A percentile compares a stretch with the other conserved stretches of the same genome.
These are phyloP conservation scores for Picathartes gymnocephalus DNA, from an alignment of 2,113 vertebrate genomes.

Conservation along the genomic window DNA sequence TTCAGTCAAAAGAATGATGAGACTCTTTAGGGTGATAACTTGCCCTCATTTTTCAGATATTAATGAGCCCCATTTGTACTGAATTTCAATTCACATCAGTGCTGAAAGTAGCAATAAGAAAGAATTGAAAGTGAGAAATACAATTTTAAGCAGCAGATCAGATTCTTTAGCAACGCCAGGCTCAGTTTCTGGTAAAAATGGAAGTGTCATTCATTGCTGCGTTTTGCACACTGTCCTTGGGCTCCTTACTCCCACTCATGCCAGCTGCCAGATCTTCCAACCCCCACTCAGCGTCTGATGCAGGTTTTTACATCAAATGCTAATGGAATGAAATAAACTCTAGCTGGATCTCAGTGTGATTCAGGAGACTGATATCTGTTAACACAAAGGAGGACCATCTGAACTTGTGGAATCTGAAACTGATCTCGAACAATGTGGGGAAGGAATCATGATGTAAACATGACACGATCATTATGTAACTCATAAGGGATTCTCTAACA, in stretches of 20 bases:
- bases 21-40: background rate
- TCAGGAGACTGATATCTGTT: background rate
- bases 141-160: background rate
- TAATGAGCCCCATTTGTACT: background rate
- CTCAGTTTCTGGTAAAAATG: constrained; percentile 44
- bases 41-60: background rate
- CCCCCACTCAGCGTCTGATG: background rate
- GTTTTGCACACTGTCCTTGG: constrained; percentile 48
- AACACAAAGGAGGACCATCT: background rate
- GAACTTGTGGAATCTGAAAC: background rate
- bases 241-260: constrained; percentile 55
- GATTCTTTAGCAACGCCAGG: background rate
- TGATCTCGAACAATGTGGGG: background rate
- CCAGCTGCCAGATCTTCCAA: constrained; percentile 41
- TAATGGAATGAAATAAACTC: background rate
- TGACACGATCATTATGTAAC: background rate
- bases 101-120: background rate
- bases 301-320: background rate
- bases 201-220: constrained; percentile 39
- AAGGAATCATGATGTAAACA: background rate
- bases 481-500: background rate
- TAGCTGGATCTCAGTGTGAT: background rate
- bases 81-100: background rate
- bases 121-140: background rate
- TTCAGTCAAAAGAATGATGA: background rate